These are phyloP conservation scores for Corythaixoides concolor DNA, from an alignment of 2,113 vertebrate genomes.

Conservation along the genomic window DNA sequence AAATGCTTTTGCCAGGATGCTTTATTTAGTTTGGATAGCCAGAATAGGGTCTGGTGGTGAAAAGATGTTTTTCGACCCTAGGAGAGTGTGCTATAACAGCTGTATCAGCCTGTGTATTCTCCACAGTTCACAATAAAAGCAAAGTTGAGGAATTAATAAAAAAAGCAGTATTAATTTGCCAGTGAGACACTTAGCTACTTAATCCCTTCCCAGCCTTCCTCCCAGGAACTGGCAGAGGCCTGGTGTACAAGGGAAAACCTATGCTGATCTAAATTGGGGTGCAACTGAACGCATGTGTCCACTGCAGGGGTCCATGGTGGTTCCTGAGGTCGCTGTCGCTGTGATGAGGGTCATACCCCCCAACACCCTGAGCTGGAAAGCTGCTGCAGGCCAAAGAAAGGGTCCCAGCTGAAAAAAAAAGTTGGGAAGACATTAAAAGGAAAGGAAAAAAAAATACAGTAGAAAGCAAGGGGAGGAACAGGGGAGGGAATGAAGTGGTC, in stretches of 20 bases:
- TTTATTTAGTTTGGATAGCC: conserved; percentile 47
- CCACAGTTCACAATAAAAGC: background rate
- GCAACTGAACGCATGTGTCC: background rate
- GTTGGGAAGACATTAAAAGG: background rate
- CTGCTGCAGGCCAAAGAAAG: background rate
- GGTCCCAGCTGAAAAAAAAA: background rate
- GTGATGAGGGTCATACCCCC: background rate
- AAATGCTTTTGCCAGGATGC: conserved; percentile 21
- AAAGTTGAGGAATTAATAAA: conserved; percentile 30
- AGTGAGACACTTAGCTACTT: conserved; percentile 2
- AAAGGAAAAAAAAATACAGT: too few species aligned
- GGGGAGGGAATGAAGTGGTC: background rate
- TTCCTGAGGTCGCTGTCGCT: background rate
- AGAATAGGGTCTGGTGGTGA: background rate
- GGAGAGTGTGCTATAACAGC: conserved; percentile 1
- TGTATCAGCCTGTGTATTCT: conserved; percentile 14
- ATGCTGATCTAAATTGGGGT: background rate
- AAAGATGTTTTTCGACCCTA: conserved; percentile 26
- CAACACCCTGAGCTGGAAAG: background rate
- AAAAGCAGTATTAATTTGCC: background rate
- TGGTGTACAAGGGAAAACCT: background rate
- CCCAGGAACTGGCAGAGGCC: background rate
- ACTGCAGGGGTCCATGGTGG: background rate
- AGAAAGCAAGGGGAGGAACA: background rate
- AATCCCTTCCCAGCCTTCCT: conserved; percentile 6